Evolutionary conservation across 2,888 invertebrate genomes (phyloP), one percentile per base, ranked within the genome.

Genomic region (Rapana venosa): DNA sequence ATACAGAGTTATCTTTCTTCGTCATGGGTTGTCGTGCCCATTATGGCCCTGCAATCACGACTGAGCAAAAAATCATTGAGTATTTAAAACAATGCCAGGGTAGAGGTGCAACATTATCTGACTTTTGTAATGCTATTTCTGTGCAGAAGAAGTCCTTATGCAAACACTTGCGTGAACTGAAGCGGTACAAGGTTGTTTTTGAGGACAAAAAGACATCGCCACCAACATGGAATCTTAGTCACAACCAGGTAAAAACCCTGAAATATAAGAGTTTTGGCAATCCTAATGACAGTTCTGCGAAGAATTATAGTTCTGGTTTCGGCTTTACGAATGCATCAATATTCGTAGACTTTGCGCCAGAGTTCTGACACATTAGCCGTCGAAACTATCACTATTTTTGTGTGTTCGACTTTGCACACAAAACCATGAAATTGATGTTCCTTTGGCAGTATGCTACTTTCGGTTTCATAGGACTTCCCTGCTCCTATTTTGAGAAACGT

Each of bases 1-100:
- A 20, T 56, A 2, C 66, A 30, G 56, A 79, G 88, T 88, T 88
- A 35, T 88, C 77, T 58, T 58, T 79, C 88, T 47, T 79, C 35
- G n/a, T 0, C 30, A 17, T 13, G n/a, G 30, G 15, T 74, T 47
- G 35, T n/a, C 70, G 32, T 17, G 15, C 26, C 56, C 47, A 30
- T 32, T 30, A 88, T 88, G 88, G 88, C 88, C n/a, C n/a, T n/a
- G 88, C 66, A 26, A 8, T 20, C 26, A 5, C 26, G 13, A 35
- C 56, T 1, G 32, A 83, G 15, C 20, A 83, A 32, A 83, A 79
- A 36, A 81, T 88, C 22, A 20, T 83, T 13, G 22, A 66, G 5
- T 88, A 66, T 47, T 36, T 88, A 36, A 81, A 83, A 32, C 83
- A 79, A 17, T 36, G 61, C 66, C 66, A 36, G 13, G 58, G 32